These are phyloP conservation scores for Congeria kusceri DNA, from an alignment of 2,888 invertebrate genomes.

Conservation along the genomic window DNA sequence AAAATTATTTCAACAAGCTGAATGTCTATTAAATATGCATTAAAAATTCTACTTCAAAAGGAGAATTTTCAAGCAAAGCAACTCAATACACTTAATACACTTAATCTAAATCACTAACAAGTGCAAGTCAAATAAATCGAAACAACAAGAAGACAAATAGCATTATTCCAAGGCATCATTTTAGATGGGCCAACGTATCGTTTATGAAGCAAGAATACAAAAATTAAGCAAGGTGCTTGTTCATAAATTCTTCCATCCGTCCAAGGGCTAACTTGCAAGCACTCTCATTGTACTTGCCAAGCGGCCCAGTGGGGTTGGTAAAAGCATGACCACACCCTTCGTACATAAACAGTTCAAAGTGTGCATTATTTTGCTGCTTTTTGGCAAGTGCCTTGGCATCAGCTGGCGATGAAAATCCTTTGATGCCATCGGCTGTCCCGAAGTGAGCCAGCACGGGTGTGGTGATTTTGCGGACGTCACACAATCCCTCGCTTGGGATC, in stretches of 20 bases:
- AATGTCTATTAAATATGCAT: too few species aligned
- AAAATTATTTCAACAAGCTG: too few species aligned
- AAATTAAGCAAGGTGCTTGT: conserved; percentile 58
- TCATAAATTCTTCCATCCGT: conserved; percentile 73
- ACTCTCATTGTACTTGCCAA: conserved; percentile 68
- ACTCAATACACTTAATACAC: too few species aligned
- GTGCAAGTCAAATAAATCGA: too few species aligned
- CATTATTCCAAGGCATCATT: too few species aligned
- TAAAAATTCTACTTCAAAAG: too few species aligned
- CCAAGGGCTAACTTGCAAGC: conserved; percentile 62
- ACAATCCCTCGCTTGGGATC: conserved; percentile 71
- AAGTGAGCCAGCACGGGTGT: conserved; percentile 82
- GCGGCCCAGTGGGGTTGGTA: conserved; percentile 67
- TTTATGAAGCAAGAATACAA: too few species aligned
- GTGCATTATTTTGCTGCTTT: conserved; percentile 65
- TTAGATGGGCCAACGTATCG: too few species aligned
- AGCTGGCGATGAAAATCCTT: conserved; percentile 77
- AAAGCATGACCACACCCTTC: conserved; percentile 77
- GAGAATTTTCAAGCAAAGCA: too few species aligned
- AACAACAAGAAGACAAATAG: too few species aligned
- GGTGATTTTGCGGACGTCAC: conserved; percentile 75
- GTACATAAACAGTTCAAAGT: conserved; percentile 73
- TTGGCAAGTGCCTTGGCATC: conserved; percentile 71
- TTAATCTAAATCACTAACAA: too few species aligned
- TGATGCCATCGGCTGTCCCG: conserved; percentile 73